These are phyloP conservation scores for Xanthorhoe designata DNA, from an alignment of 2,888 invertebrate genomes.

Conservation along the genomic window DNA sequence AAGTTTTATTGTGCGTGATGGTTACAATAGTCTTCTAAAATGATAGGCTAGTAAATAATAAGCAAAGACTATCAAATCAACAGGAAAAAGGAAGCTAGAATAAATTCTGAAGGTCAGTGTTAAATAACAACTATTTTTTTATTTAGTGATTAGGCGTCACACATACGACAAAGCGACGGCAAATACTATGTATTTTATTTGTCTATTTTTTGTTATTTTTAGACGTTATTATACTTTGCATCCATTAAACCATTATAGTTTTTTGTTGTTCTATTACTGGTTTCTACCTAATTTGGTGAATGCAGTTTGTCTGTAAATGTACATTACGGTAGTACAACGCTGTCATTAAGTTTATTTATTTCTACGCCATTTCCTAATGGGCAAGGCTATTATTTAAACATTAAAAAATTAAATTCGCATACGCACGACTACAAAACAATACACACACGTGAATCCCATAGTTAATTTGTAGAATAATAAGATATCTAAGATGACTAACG, in stretches of 20 bases:
- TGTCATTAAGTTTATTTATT: slow-evolving; percentile 2
- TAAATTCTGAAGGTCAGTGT: slow-evolving; percentile 35
- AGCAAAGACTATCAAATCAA: slow-evolving; percentile 14
- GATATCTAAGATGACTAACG: too few relatives aligned
- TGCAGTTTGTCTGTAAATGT: slow-evolving; percentile 16
- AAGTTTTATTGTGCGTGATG: slow-evolving; percentile 6
- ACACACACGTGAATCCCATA: too few relatives aligned
- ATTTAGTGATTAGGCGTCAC: slow-evolving; percentile 44
- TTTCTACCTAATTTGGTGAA: slow-evolving; percentile 5
- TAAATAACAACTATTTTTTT: slow-evolving; percentile 31
- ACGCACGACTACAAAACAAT: neutral
- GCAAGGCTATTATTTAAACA: neutral
- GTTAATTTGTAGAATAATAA: too few relatives aligned
- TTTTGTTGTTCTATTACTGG: slow-evolving; percentile 1
- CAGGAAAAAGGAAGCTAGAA: slow-evolving; percentile 36
- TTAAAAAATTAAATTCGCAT: neutral
- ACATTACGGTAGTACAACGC: slow-evolving; percentile 8
- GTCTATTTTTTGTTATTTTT: slow-evolving; percentile 25
- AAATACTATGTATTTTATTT: too few relatives aligned
- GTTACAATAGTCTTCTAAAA: neutral
- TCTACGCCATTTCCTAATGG: slow-evolving; percentile 10
- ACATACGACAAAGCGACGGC: slow-evolving; percentile 46
- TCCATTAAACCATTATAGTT: neutral
- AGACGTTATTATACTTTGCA: neutral
- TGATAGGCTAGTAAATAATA: slow-evolving; percentile 19